Base-by-base conservation (phyloP, 92 coral and sea anemone genomes). In the Heliopora coerulea region DNA sequence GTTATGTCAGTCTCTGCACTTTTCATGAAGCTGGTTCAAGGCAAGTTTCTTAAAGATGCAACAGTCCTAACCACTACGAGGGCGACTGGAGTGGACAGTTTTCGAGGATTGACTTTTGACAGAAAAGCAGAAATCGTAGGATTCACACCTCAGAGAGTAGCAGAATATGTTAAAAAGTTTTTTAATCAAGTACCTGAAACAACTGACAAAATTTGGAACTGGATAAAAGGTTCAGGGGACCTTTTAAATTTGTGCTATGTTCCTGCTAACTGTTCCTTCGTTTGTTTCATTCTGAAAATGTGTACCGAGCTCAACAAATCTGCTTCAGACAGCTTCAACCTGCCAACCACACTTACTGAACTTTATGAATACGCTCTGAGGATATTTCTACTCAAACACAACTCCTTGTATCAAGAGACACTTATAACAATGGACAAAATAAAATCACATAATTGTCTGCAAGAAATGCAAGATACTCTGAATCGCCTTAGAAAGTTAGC, bases 201-300 rank as follows among this genome's bases (percentile, higher is more conserved):
- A 24, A 49, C 18, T 17, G 28, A 56, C 11, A 49, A 23, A 23
- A 31, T 86, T 12, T 78, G 82, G 86, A 49, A 34, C 19, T 84
- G 78, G 58, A 79, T 82, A 25, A 31, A 49, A 28, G 14, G 63
- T 44, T 58, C 68, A 27, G 15, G 62, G 8, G 72, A 78, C 23
- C 79, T 78, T 62, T n/a, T 78, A 34, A 37, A 83, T 31, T 67
- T 86, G 35, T 82, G 86, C 52, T 86, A 78, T 81, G 66, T 86
- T 42, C 89, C 89, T 17, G 89, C 66, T 3, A 86, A 78, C 73
- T 82, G 86, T 78, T 56, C 39, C 50, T 75, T 85, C 18, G 58
- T 85, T 21, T 82, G 83, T 42, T 1, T 18, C 30, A 67, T 59
- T 59, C 37, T 54, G 28, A 34, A 35, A 19, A 27, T 57, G 25